A percentile compares a stretch with the other conserved stretches of the same genome.
phyloP scores from a whole-genome alignment of 2,113 vertebrate species.

The Microcebus ravelobensis region DNA sequence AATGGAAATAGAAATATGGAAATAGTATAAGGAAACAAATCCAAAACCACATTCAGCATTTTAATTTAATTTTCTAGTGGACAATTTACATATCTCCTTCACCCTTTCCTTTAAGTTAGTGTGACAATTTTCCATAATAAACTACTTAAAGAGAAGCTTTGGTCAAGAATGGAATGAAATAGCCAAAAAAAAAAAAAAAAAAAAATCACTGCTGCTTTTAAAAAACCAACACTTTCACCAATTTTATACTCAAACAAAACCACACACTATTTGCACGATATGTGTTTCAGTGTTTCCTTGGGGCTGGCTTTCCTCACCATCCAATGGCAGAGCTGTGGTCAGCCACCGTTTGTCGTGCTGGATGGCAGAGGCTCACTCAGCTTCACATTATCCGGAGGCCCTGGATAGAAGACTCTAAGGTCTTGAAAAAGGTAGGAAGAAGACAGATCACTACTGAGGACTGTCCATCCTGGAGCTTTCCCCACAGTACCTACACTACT shows the following conservation, averaged over 20 bases:
- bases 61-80: slow-evolving; percentile 88
- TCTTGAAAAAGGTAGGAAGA: slow-evolving; percentile 85
- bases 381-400: slow-evolving; percentile 98
- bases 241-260: slow-evolving; percentile 77
- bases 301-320: slow-evolving; percentile 82
- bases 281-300: slow-evolving; percentile 86
- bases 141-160: slow-evolving; percentile 92
- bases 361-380: slow-evolving; percentile 78
- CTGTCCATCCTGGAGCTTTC: fast-evolving
- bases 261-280: background rate
- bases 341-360: slow-evolving; percentile 83
- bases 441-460: background rate
- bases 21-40: slow-evolving; percentile 31
- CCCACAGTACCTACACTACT: fast-evolving
- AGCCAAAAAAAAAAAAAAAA: slow-evolving; percentile 81
- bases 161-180: slow-evolving; percentile 90
- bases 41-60: slow-evolving; percentile 72
- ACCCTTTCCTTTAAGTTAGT: slow-evolving; percentile 89
- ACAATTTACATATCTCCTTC: slow-evolving; percentile 89
- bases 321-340: slow-evolving; percentile 73
- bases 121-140: slow-evolving; percentile 86
- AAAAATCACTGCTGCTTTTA: slow-evolving; percentile 84
- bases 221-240: slow-evolving; percentile 85
- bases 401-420: slow-evolving; percentile 98
- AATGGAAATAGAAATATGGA: background rate